A percentile compares a stretch with the other conserved stretches of the same genome.
These are phyloP conservation scores for Acarapis woodi DNA, from an alignment of 1,140 invertebrate genomes.

Conservation along the genomic window DNA sequence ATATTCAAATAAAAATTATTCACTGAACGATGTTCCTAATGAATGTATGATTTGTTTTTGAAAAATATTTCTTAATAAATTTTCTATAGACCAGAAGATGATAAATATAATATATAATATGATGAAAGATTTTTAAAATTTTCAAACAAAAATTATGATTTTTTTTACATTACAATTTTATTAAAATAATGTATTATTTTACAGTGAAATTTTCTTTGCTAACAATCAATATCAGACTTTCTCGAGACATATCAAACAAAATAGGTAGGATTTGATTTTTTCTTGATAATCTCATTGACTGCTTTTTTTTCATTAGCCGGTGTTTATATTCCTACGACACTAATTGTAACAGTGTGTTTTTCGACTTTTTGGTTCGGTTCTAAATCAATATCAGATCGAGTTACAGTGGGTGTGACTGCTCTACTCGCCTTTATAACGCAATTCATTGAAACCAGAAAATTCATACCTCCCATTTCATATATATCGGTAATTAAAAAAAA, in stretches of 20 bases:
- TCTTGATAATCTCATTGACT: too few species aligned
- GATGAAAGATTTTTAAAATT: not conserved
- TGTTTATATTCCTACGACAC: slow-evolving; percentile 1
- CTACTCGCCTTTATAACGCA: not conserved
- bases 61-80: too few species aligned
- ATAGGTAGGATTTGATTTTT: too few species aligned
- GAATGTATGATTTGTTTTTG: too few species aligned
- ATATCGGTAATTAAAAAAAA: not conserved
- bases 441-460: not conserved
- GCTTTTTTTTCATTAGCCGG: not conserved
- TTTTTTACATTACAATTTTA: not conserved
- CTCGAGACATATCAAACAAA: slow-evolving; percentile 1
- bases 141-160: not conserved
- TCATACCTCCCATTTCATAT: slow-evolving; percentile 1
- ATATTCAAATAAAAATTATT: too few species aligned
- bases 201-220: not conserved
- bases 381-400: slow-evolving; percentile 1
- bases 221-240: not conserved
- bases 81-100: too few species aligned
- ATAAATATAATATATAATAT: too few species aligned
- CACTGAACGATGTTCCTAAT: too few species aligned
- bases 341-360: slow-evolving; percentile 1
- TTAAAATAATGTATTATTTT: not conserved
- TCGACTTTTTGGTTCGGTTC: slow-evolving; percentile 3
- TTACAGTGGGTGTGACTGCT: slow-evolving; percentile 3